A percentile compares a stretch with the other conserved stretches of the same genome.
phyloP scores from a whole-genome alignment of 2,797 vertebrate species.

The Myotis pilosus region DNA sequence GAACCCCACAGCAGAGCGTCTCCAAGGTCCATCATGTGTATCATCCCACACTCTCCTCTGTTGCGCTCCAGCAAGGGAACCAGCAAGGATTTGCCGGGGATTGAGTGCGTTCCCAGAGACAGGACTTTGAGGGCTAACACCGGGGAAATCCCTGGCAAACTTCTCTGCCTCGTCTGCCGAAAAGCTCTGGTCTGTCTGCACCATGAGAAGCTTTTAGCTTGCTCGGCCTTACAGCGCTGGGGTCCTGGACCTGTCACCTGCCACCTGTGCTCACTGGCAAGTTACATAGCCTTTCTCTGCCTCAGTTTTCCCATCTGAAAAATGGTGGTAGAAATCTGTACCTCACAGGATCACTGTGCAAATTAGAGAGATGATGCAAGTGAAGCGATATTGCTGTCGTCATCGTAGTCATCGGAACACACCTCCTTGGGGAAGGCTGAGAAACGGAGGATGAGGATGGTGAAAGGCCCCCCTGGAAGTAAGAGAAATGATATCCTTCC shows the following conservation, averaged over 20 bases:
- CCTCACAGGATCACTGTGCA: rapidly evolving
- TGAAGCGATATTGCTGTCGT: rapidly evolving
- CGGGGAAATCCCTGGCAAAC: neutral
- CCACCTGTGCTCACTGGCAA: neutral
- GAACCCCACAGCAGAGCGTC: rapidly evolving
- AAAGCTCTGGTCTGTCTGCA: rapidly evolving
- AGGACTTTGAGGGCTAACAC: neutral
- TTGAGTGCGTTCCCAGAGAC: rapidly evolving
- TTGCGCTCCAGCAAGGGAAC: rapidly evolving
- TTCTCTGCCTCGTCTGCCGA: rapidly evolving
- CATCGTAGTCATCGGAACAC: rapidly evolving
- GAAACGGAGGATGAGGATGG: neutral
- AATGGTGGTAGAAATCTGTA: rapidly evolving
- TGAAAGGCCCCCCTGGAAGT: too few relatives aligned
- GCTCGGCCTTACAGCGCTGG: neutral
- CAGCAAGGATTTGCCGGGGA: rapidly evolving
- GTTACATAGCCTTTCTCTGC: neutral
- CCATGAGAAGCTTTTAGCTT: rapidly evolving
- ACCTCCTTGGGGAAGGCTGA: neutral
- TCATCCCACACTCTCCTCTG: rapidly evolving
- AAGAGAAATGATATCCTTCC: neutral
- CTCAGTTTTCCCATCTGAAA: neutral
- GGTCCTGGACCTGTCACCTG: neutral
- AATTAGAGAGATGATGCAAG: rapidly evolving
- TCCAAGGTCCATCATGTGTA: rapidly evolving